A percentile compares a stretch with the other conserved stretches of the same genome.
phyloP scores from a whole-genome alignment of 2,888 invertebrate species.

The Stomorhina lunata region DNA sequence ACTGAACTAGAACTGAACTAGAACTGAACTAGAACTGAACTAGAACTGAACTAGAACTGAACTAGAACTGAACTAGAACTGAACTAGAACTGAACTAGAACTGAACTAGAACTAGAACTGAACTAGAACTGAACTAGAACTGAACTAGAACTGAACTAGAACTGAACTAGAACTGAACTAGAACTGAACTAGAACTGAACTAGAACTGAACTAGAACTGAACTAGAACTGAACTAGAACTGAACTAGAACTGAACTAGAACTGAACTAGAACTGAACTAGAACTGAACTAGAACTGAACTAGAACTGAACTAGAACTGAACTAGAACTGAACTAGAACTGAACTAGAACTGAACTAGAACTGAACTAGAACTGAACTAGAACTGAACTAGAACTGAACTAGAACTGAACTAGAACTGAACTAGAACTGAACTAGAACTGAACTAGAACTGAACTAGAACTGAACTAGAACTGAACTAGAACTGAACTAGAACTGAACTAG shows the following conservation, averaged over 20 bases:
- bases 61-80: not conserved
- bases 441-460: not conserved
- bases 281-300: too few relatives aligned
- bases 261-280: too few relatives aligned
- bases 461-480: not conserved
- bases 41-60: not conserved
- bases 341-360: not conserved
- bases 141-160: not conserved
- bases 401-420: not conserved
- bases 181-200: not conserved
- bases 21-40: not conserved
- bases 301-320: too few relatives aligned
- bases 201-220: not conserved
- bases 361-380: not conserved
- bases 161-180: not conserved
- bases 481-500: not conserved
- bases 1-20: not conserved
- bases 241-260: not conserved
- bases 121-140: not conserved
- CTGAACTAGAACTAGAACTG: not conserved
- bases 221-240: not conserved
- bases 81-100: not conserved
- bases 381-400: not conserved
- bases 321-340: not conserved
- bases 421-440: not conserved